phyloP scores from a whole-genome alignment of 2,888 invertebrate genomes.

The Drosophila suboccidentalis region DNA sequence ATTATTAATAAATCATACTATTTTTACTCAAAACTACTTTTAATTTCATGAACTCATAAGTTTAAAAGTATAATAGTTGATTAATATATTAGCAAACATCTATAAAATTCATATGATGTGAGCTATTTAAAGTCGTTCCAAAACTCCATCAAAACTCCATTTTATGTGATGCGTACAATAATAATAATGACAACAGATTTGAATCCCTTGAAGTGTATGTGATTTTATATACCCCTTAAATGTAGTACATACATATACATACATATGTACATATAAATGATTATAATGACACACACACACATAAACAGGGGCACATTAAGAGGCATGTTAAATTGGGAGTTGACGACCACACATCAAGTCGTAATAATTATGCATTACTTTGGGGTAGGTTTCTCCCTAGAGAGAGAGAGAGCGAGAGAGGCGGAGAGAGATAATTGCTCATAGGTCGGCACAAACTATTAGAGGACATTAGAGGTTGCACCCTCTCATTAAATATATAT shows the following conservation, averaged over 20 bases:
- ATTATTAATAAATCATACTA: too few species aligned
- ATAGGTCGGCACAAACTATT: constrained; percentile 71
- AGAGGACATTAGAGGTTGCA: constrained; percentile 69
- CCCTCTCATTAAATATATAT: constrained; percentile 48
- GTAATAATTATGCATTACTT: constrained; percentile 72
- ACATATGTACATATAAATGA: constrained; percentile 4
- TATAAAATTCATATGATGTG: not conserved
- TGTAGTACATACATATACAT: not conserved
- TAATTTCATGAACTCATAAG: not conserved
- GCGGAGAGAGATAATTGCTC: constrained; percentile 52
- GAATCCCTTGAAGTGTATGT: constrained; percentile 40
- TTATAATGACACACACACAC: constrained; percentile 31
- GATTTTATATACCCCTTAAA: constrained; percentile 40
- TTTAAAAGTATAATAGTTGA: not conserved
- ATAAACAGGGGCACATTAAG: constrained; percentile 13
- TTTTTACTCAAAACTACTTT: not conserved
- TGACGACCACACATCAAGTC: constrained; percentile 73
- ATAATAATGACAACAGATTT: constrained; percentile 48
- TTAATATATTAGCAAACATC: not conserved
- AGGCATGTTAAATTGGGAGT: constrained; percentile 32
- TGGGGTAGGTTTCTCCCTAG: constrained; percentile 71
- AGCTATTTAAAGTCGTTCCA: not conserved
- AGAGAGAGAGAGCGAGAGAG: not conserved
- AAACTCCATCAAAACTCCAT: constrained; percentile 41
- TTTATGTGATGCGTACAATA: constrained; percentile 23